Conservation (phyloP, 2,888 invertebrate genomes). For the Lutraria lutraria region DNA sequence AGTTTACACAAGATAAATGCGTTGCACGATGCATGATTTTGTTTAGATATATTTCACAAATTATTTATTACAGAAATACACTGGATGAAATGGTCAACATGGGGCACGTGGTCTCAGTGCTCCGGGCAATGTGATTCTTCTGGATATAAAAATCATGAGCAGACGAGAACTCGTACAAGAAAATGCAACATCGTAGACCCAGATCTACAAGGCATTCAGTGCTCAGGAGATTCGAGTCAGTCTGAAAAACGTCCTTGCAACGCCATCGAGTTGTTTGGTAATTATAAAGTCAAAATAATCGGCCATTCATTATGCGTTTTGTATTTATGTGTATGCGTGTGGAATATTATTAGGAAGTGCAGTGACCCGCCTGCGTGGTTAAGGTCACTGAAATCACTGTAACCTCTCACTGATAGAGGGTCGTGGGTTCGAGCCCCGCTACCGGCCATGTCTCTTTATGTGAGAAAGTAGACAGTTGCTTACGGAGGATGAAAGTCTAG, state of each 20-base stretch:
- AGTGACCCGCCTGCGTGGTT: no score
- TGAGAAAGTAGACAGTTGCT: no score
- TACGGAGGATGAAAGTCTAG: no score
- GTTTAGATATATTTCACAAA: not conserved
- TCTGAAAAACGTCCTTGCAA: constrained; percentile 26
- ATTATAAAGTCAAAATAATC: not conserved
- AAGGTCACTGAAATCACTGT: no score
- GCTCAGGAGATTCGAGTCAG: not conserved
- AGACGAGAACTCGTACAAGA: constrained; percentile 29
- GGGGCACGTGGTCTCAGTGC: constrained; percentile 33
- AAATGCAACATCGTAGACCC: not conserved
- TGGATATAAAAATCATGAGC: constrained; percentile 21
- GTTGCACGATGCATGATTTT: not conserved
- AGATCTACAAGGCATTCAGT: not conserved
- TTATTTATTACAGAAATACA: constrained; percentile 21
- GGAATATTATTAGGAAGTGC: no score
- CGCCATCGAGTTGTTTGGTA: constrained; percentile 41
- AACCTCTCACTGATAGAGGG: no score
- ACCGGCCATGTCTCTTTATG: no score
- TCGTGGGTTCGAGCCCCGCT: no score
- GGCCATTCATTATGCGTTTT: not conserved
- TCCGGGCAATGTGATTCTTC: constrained; percentile 21
- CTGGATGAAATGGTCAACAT: constrained; percentile 28
- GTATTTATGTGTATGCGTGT: not conserved
- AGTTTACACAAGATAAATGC: not conserved